phyloP scores from a whole-genome alignment of 1,140 invertebrate genomes.

The Belonocnema kinseyi region DNA sequence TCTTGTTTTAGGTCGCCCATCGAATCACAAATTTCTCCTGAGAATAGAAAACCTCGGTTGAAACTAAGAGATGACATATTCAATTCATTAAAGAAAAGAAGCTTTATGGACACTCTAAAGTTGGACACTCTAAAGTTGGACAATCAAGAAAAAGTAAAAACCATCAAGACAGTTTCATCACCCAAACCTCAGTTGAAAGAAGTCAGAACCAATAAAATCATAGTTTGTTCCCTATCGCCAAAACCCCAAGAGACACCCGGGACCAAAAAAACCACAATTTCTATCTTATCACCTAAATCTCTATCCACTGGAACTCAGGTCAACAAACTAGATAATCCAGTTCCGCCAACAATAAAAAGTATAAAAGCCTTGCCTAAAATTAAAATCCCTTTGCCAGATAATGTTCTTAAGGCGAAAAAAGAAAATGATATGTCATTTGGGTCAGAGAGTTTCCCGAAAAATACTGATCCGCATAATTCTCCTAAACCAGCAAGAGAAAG shows the following conservation, averaged over 20 bases:
- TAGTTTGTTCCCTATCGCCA: background rate
- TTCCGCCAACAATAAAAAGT: too few relatives aligned
- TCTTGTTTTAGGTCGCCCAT: background rate
- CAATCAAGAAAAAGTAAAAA: background rate
- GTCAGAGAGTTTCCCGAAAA: background rate
- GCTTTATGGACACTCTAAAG: background rate
- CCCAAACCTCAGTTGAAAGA: background rate
- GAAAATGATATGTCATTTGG: background rate
- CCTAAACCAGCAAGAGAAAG: background rate
- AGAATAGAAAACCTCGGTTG: background rate
- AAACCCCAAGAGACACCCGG: too few relatives aligned
- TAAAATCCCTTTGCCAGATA: background rate
- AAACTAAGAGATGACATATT: slow-evolving; percentile 31
- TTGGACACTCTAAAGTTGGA: slow-evolving; percentile 37
- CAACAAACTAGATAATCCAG: too few relatives aligned
- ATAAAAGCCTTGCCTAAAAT: too few relatives aligned
- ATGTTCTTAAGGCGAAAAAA: background rate
- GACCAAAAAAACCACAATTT: too few relatives aligned
- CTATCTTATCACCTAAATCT: too few relatives aligned
- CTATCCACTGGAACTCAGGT: too few relatives aligned
- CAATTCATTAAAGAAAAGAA: background rate
- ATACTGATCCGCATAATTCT: too few relatives aligned
- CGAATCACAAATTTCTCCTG: background rate
- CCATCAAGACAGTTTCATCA: background rate
- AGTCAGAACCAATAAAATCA: slow-evolving; percentile 2